These are phyloP conservation scores for Iselma pallidipennis DNA, from an alignment of 2,888 invertebrate genomes.

Conservation along the genomic window DNA sequence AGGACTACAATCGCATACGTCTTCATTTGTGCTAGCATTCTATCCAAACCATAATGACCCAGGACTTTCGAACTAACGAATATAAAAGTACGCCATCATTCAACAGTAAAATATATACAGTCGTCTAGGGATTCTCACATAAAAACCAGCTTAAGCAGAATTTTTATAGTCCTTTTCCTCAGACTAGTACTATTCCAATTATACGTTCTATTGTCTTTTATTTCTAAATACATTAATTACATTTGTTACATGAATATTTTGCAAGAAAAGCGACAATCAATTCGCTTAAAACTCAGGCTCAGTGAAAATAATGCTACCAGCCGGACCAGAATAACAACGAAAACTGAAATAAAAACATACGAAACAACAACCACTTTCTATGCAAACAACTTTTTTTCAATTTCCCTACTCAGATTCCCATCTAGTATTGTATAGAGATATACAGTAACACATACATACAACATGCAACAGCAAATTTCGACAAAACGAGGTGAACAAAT, in stretches of 20 bases:
- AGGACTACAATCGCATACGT: constrained; percentile 38
- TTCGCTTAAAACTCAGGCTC: background rate
- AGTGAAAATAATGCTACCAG: background rate
- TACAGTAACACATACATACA: no score
- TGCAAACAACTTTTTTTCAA: constrained; percentile 5
- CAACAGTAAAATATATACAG: constrained; percentile 40
- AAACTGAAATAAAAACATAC: background rate
- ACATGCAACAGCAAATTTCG: background rate
- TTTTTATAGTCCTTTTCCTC: constrained; percentile 37
- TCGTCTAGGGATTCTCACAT: constrained; percentile 42
- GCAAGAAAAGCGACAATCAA: background rate
- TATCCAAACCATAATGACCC: constrained; percentile 43
- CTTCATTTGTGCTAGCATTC: constrained; percentile 37
- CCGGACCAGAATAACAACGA: background rate
- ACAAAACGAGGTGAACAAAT: background rate
- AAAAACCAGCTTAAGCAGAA: constrained; percentile 45
- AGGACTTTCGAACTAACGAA: constrained; percentile 43
- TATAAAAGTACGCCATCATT: constrained; percentile 47
- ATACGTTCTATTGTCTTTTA: constrained; percentile 32
- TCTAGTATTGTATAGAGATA: background rate
- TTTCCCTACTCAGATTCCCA: background rate
- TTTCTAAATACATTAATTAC: constrained; percentile 25
- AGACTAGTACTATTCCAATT: constrained; percentile 35
- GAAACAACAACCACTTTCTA: background rate
- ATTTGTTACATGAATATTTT: constrained; percentile 9